Base-by-base conservation (phyloP, 2,888 invertebrate genomes). In the Diaprepes abbreviatus region DNA sequence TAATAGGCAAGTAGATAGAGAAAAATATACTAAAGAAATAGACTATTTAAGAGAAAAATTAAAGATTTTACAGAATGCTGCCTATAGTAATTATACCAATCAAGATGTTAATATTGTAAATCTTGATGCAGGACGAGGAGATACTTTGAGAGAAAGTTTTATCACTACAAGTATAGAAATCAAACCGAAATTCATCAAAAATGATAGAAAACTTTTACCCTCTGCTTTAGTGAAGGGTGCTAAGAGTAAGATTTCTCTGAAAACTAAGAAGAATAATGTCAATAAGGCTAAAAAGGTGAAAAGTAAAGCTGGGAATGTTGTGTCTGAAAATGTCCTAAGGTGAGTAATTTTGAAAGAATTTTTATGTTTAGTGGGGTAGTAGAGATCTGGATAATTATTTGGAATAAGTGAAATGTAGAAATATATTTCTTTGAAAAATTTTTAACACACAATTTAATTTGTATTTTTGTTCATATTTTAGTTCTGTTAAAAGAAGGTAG, bases 11-110 rank as follows among this genome's bases (percentile, higher is more conserved):
- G 72, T 75, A 14, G 80, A 83, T 68, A 77, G 77, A 28, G 81
- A 82, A 31, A 73, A 77, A 10, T 84, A 83, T 65, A 66, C 74
- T 58, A 77, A 75, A 59, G 83, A 84, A 72, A 76, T 84, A 35
- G 81, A 82, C 59, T 72, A 78, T 43, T 75, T 84, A 35, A 76
- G 81, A 38, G 81, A 80, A 36, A 80, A 79, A 72, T 74, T 84
- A 43, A 74, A 75, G 36, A 76, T 80, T 55, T 74, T 83, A 36
- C 79, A 79, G 69, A 79, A 78, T 52, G 43, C 55, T 12, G 50
- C 71, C 10, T 74, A 73, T 69, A 67, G 31, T 9, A 66, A 57
- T 36, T 66, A 70, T 65, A 12, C 33, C 12, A 40, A 28, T 38
- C 50, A 19, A 52, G 45, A 14, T 33, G 40, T 62, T 5, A 65